These are phyloP conservation scores for Crepidodera aurea DNA, from an alignment of 2,888 invertebrate genomes.

Conservation along the genomic window DNA sequence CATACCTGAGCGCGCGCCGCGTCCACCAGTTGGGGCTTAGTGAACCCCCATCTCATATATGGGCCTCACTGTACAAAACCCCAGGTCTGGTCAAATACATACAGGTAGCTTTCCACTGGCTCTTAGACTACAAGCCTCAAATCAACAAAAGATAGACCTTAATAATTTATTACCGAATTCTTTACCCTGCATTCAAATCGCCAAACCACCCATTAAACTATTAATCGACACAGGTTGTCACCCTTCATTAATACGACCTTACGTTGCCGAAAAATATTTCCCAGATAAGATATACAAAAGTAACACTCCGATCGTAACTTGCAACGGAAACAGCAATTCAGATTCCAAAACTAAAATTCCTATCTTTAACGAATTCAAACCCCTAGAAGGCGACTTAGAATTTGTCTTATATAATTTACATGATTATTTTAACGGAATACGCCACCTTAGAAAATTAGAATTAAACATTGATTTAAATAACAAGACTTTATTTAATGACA, in stretches of 20 bases:
- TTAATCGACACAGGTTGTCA: not conserved
- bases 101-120: constrained; percentile 8
- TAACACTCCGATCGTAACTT: constrained; percentile 5
- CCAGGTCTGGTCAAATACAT: constrained; percentile 24
- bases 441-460: not conserved
- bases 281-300: not conserved
- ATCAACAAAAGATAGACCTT: not conserved
- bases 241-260: not conserved
- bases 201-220: not conserved
- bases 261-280: constrained; percentile 8
- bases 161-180: not conserved
- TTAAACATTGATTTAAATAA: not conserved
- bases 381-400: not conserved
- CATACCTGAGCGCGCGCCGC: not conserved
- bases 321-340: constrained; percentile 6
- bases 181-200: not conserved
- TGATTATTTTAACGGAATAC: not conserved
- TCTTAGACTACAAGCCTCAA: constrained; percentile 14
- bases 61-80: constrained; percentile 14
- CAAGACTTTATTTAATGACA: not conserved
- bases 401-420: constrained; percentile 2
- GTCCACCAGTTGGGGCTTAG: constrained; percentile 2
- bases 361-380: constrained; percentile 1
- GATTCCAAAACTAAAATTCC: not conserved
- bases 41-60: constrained; percentile 8